Evolutionary conservation across 2,888 invertebrate species (phyloP), one percentile per base, ranked within the genome.

Genomic region (Dicycla oo): DNA sequence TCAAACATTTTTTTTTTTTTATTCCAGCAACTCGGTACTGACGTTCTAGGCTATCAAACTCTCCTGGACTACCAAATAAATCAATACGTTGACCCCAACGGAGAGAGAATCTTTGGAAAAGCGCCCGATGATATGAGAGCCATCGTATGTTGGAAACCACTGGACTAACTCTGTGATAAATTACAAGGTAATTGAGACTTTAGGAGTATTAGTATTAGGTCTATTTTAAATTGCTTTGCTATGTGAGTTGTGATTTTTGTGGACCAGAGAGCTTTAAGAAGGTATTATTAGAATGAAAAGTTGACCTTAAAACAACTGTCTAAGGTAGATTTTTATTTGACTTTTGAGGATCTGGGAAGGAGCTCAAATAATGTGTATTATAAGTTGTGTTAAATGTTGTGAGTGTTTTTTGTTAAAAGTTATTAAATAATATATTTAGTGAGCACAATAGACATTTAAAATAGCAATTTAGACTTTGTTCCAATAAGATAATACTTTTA

Each of bases 41-140:
- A 98, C 84, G 97, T 98, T 26, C 97, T 98, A 75, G 97, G 97
- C 40, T 99, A 98, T 91, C 97, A 98, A 92, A 97, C 97, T 0
- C 95, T 98, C 82, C 91, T 97, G 73, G 97, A 98, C 90, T 98
- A 97, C 89, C 98, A 98, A 95, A 97, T 98, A 18, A 98, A 98
- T 91, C 96, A 97, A 84, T 98, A 97, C 90, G 94, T 97, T 3
- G 97, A 98, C 73, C 90, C 96, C 6, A 97, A 98, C 88, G 98
- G 98, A 10, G 97, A 97, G 1, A 97, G 97, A 88, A 97, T 98
- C 34, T 99, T 98, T 90, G 97, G 96, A 0, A 91, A 97, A 66
- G 98, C 98, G 0, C 97, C 98, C 0, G 98, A 98, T 86, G 96
- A 97, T 40, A 98, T 98, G 94, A 93, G 97, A 86, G 98, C 97